Evolutionary conservation across 2,888 invertebrate species (phyloP), one percentile per base, ranked within the genome.

Genomic region (Nomada fabriciana): DNA sequence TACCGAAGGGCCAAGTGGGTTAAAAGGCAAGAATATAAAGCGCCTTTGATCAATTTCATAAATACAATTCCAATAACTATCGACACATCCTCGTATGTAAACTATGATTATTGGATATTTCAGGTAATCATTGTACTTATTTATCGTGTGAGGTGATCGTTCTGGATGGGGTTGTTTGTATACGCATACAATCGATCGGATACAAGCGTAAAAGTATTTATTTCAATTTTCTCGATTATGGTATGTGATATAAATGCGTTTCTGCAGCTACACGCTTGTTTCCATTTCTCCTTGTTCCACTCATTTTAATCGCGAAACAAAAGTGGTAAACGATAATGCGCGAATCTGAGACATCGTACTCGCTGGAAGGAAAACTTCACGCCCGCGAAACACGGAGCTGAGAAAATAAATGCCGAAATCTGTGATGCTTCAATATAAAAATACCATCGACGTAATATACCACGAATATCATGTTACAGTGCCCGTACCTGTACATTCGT

Each of bases 141-240:
- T 36, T 7, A 36, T 36, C 36, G 36, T 7, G 36, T 36, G 36
- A 36, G 36, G 20, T 43, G 15, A n/a, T 20, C 13, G 15, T 13
- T 61, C n/a, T 57, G 64, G 69, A 68, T 20, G 23, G 47, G 69
- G 43, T 47, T 25, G 63, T 64, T 47, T 20, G 20, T 60, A 64
- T 55, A 63, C 23, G 42, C 57, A 61, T 60, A 68, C 23, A 10
- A 36, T 65, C 53, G 42, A 59, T 43, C 47, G 52, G 9, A 3
- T 73, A 79, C 83, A 83, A 79, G 83, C 83, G 83, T 82, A 83
- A 70, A 83, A 82, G 79, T 79, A 72, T 83, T 82, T 82, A 82
- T 82, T 82, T 74, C 11, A 65, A 76, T 65, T 53, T 67, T 69
- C 57, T 82, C 67, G 53, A 65, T 73, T 83, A 79, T 74, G 60